Base-by-base conservation (phyloP, 1,140 invertebrate genomes). In the Atta colombica region DNA sequence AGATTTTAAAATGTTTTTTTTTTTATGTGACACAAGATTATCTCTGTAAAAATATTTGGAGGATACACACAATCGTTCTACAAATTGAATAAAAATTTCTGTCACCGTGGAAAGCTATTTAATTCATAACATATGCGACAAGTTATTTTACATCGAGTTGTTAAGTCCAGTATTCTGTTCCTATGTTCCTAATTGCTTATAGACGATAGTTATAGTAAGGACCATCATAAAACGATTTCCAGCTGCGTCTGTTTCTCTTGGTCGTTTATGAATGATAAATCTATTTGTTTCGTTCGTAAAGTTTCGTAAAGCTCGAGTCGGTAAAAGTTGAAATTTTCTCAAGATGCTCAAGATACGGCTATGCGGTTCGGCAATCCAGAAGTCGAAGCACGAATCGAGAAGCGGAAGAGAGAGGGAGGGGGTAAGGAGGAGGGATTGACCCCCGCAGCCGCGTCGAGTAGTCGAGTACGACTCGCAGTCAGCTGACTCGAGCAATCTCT, bases 401-500 rank as follows among this genome's bases (percentile, higher is more conserved):
- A 31, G 61, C 39, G 61, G 60, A 53, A 51, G 53, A 82, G 58
- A 61, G 10, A 77, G 77, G 21, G 21, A 85, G 87, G 55, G 51
- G 72, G 53, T 58, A 65, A 80, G 28, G 51, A 39, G 21, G 74
- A 66, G 72, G 85, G 91, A 78, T 91, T 91, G 91, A 93, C 92
- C 91, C 92, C 91, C 87, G 31, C 31, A 35, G 31, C 31, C 31
- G 88, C 81, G 86, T 71, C 68, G 58, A 68, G 39, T 8, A 35
- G 35, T 39, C 35, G 35, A 39, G 75, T 53, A 82, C 91, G 91
- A 90, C 89, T 92, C 77, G 66, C 75, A 89, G 90, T 94, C 94
- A 94, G 93, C 92, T 94, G 94, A 94, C 91, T 94, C 82, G 71
- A 86, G 77, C 82, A 85, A 90, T 82, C 88, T 91, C 89, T 92